A percentile compares a stretch with the other conserved stretches of the same genome.
These are phyloP conservation scores for Ovibos moschatus DNA, from an alignment of 2,113 vertebrate species.

Conservation along the genomic window DNA sequence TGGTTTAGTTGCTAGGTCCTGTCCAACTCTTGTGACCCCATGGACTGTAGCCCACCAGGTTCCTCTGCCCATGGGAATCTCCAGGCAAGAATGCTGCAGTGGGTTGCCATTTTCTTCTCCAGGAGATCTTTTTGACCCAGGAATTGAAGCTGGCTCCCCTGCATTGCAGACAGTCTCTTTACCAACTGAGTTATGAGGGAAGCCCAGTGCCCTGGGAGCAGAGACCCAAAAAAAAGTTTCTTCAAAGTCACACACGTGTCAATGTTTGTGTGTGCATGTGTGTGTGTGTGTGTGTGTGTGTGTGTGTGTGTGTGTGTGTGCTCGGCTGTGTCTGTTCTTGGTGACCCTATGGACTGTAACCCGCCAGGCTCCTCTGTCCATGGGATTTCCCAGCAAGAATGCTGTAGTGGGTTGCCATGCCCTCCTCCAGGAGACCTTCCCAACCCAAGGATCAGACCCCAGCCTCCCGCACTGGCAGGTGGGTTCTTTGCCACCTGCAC, in stretches of 20 bases:
- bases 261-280: background rate
- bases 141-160: background rate
- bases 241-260: background rate
- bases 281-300: background rate
- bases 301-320: background rate
- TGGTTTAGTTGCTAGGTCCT: accelerated
- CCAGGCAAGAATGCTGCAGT: background rate
- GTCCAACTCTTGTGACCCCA: background rate
- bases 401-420: background rate
- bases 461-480: background rate
- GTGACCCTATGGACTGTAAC: background rate
- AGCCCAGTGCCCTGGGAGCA: background rate
- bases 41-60: background rate
- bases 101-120: background rate
- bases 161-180: background rate
- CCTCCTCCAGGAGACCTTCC: background rate
- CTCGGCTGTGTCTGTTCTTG: background rate
- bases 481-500: too few relatives aligned
- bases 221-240: background rate
- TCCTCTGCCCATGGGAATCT: background rate
- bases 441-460: accelerated
- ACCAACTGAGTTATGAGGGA: background rate
- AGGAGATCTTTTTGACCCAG: background rate
- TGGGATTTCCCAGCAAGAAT: background rate
- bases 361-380: background rate